Evolutionary conservation across 2,888 invertebrate genomes (phyloP).

Genomic region (Lypha dubia): DNA sequence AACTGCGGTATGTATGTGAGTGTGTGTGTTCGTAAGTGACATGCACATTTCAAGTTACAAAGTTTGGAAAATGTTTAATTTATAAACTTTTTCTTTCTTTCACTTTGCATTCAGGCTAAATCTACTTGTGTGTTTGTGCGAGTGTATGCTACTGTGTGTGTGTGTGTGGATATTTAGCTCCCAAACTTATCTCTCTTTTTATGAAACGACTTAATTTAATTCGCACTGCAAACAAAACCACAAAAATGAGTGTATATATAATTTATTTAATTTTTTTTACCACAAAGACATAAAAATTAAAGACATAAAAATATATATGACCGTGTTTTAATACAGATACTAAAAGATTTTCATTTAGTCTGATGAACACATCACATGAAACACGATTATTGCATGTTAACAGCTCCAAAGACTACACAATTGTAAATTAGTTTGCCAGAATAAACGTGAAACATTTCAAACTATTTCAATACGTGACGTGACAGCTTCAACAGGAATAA

Average conservation of each 20-base stretch:
- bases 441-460: slow-evolving; percentile 57
- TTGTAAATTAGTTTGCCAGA: slow-evolving; percentile 50
- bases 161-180: not conserved
- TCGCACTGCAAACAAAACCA: slow-evolving; percentile 28
- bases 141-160: not conserved
- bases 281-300: not conserved
- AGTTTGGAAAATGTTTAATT: too few relatives aligned
- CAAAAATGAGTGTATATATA: not conserved
- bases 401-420: slow-evolving; percentile 57
- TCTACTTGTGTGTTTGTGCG: not conserved
- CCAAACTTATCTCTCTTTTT: slow-evolving; percentile 7
- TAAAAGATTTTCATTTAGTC: not conserved
- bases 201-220: slow-evolving; percentile 55
- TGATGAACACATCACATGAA: slow-evolving; percentile 60
- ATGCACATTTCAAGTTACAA: slow-evolving; percentile 2
- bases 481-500: slow-evolving; percentile 53
- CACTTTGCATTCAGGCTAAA: not conserved
- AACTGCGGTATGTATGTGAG: too few relatives aligned
- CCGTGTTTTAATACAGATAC: not conserved
- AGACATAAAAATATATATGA: not conserved
- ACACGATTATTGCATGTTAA: slow-evolving; percentile 63
- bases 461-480: slow-evolving; percentile 62
- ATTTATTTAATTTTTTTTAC: slow-evolving; percentile 20
- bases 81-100: not conserved
- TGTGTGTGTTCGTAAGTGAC: slow-evolving; percentile 39